These are phyloP conservation scores for Thereva unica DNA, from an alignment of 2,888 invertebrate genomes.

Conservation along the genomic window DNA sequence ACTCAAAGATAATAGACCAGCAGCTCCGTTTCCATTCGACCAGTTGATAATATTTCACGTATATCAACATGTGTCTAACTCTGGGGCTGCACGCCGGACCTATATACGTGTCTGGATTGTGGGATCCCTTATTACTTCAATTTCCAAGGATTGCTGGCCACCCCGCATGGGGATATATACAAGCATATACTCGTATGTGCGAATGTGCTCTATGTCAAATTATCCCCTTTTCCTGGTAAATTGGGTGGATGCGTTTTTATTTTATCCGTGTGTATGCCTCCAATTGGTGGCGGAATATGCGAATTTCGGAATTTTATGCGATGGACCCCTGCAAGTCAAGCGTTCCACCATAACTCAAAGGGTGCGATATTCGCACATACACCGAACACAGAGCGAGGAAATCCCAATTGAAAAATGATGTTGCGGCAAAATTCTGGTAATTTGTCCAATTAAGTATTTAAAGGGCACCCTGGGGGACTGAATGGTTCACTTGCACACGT, in stretches of 20 bases:
- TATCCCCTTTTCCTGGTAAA: conserved; percentile 2
- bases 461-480: neutral
- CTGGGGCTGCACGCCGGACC: too few relatives aligned
- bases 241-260: conserved; percentile 10
- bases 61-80: conserved; percentile 33
- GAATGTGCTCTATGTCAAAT: too few relatives aligned
- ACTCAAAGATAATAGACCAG: conserved; percentile 42
- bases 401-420: conserved; percentile 40
- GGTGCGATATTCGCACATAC: neutral
- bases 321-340: conserved; percentile 25
- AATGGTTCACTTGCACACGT: conserved; percentile 16
- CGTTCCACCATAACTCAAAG: conserved; percentile 20
- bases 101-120: neutral
- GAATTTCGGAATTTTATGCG: neutral
- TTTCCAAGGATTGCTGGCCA: conserved; percentile 25
- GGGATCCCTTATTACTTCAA: conserved; percentile 17
- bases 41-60: conserved; percentile 28
- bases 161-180: neutral
- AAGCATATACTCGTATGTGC: too few relatives aligned
- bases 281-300: neutral
- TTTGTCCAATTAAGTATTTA: conserved; percentile 40
- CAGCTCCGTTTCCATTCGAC: conserved; percentile 20
- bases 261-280: neutral
- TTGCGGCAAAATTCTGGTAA: conserved; percentile 33
- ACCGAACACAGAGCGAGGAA: conserved; percentile 19